phyloP scores from a whole-genome alignment of 2,888 invertebrate genomes.

The Pristionchus mayeri region DNA sequence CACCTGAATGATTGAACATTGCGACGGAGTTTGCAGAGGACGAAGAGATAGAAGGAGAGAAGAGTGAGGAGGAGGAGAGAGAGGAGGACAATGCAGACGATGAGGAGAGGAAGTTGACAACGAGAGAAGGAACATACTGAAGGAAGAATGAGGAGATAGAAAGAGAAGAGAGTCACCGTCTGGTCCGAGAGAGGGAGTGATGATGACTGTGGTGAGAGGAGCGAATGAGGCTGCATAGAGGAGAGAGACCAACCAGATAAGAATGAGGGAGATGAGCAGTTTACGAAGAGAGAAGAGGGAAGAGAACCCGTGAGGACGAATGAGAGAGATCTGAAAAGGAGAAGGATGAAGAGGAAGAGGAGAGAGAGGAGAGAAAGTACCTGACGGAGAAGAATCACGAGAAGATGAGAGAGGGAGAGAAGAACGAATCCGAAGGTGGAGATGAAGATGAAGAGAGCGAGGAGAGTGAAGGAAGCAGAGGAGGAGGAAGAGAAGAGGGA shows the following conservation, averaged over 20 bases:
- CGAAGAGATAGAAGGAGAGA: conserved; percentile 58
- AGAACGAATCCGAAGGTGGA: conserved; percentile 67
- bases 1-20: neutral
- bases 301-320: conserved; percentile 63
- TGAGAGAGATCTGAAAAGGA: conserved; percentile 59
- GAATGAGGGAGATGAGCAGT: conserved; percentile 53
- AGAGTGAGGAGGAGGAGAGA: conserved; percentile 60
- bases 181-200: conserved; percentile 50
- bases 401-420: conserved; percentile 63
- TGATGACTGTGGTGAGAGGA: conserved; percentile 62
- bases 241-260: conserved; percentile 59
- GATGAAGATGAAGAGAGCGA: conserved; percentile 65
- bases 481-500: conserved; percentile 48
- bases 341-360: neutral
- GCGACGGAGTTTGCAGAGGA: conserved; percentile 52
- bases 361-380: conserved; percentile 49
- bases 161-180: neutral
- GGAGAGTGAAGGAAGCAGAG: conserved; percentile 63
- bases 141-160: conserved; percentile 22
- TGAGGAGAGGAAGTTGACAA: conserved; percentile 65
- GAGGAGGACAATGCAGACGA: conserved; percentile 60
- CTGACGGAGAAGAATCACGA: conserved; percentile 63
- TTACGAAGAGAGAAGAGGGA: conserved; percentile 59
- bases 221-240: conserved; percentile 61
- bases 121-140: conserved; percentile 62